A percentile compares a stretch with the other conserved stretches of the same genome.
Conservation (phyloP, 1,140 invertebrate species). For the Palaemon carinicauda region DNA sequence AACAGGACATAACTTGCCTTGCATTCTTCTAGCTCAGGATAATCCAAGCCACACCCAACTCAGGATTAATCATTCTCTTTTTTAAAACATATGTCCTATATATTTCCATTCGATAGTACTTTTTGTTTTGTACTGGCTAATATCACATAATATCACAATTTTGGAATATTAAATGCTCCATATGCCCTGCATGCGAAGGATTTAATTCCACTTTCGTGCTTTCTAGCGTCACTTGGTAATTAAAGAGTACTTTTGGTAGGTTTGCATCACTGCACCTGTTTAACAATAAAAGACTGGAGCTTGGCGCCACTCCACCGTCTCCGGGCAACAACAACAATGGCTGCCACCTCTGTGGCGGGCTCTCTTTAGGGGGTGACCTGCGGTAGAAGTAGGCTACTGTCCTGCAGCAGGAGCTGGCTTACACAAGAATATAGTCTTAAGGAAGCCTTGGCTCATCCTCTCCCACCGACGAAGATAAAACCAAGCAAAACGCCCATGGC, state of each 20-base stretch:
- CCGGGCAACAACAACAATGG: background rate
- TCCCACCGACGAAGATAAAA: too few relatives aligned
- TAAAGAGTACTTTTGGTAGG: background rate
- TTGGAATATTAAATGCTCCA: background rate
- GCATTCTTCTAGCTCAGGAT: background rate
- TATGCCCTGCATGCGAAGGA: background rate
- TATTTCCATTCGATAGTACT: background rate
- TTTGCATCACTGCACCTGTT: slow-evolving; percentile 1
- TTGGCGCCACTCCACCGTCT: background rate
- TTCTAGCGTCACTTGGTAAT: background rate
- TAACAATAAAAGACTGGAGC: background rate
- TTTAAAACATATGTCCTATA: background rate
- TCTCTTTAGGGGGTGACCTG: background rate
- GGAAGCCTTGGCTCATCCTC: too few relatives aligned
- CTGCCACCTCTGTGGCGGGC: background rate
- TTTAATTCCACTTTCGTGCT: background rate
- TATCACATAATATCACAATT: slow-evolving; percentile 13
- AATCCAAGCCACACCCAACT: background rate
- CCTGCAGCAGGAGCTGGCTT: too few relatives aligned
- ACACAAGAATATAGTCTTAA: too few relatives aligned
- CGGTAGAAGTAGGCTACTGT: too few relatives aligned
- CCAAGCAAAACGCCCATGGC: too few relatives aligned
- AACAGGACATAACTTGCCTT: too few relatives aligned
- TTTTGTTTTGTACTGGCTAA: background rate
- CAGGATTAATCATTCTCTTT: background rate